Conservation (phyloP, 2,888 invertebrate genomes). For the Acrobasis suavella region DNA sequence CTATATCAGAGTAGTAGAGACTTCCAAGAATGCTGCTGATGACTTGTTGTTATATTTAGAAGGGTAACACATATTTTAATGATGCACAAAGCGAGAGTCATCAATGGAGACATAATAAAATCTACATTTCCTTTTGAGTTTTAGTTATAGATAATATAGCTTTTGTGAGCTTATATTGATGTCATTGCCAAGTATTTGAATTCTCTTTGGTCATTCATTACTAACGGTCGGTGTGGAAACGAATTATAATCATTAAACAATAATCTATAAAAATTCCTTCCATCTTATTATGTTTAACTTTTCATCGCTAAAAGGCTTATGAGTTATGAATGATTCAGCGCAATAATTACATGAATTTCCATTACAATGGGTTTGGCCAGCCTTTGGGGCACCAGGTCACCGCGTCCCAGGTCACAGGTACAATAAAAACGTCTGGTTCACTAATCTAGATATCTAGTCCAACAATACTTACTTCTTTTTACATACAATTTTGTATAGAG, state of each 20-base stretch:
- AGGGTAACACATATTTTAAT: background rate
- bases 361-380: background rate
- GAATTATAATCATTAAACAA: too few relatives aligned
- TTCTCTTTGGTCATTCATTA: too few relatives aligned
- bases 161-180: too few relatives aligned
- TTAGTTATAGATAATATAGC: background rate
- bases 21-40: background rate
- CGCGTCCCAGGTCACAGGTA: background rate
- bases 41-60: background rate
- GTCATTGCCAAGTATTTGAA: too few relatives aligned
- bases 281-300: too few relatives aligned
- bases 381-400: background rate
- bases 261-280: too few relatives aligned
- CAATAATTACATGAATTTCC: background rate
- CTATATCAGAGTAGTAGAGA: background rate
- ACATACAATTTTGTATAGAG: too few relatives aligned
- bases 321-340: too few relatives aligned
- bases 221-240: too few relatives aligned
- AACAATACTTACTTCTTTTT: background rate
- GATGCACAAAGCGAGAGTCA: slow-evolving; percentile 10
- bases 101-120: background rate
- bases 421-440: slow-evolving; percentile 7
- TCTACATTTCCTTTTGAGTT: background rate
- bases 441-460: background rate
- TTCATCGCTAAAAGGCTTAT: background rate